phyloP scores from a whole-genome alignment of 2,888 invertebrate genomes.

The Parnassius smintheus region DNA sequence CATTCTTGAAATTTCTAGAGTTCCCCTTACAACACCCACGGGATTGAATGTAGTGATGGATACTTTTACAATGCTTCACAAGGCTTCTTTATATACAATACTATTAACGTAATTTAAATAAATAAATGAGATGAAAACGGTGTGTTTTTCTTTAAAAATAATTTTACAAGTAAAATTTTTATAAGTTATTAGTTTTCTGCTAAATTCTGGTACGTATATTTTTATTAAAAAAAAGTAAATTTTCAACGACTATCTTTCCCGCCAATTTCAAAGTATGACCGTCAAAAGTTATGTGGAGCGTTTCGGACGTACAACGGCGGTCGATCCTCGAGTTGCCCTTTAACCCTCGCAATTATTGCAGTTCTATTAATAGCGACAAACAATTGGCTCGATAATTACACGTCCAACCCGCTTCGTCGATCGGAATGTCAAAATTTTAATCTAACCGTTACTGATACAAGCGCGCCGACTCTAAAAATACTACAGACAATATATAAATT shows the following conservation, averaged over 20 bases:
- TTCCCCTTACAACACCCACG: too few species aligned
- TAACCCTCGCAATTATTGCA: constrained; percentile 56
- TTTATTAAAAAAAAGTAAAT: too few species aligned
- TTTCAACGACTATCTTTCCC: constrained; percentile 36
- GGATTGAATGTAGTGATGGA: too few species aligned
- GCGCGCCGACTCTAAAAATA: neutral
- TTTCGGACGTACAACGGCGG: constrained; percentile 41
- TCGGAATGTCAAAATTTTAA: constrained; percentile 36
- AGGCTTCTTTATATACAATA: too few species aligned
- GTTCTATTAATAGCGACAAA: constrained; percentile 62
- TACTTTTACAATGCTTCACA: too few species aligned
- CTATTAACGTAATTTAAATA: too few species aligned
- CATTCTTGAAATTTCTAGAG: too few species aligned
- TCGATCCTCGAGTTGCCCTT: constrained; percentile 67
- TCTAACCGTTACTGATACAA: constrained; percentile 1
- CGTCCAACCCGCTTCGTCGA: constrained; percentile 42
- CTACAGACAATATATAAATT: neutral
- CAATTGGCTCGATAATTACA: constrained; percentile 65
- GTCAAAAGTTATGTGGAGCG: constrained; percentile 48
- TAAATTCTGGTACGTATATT: too few species aligned
- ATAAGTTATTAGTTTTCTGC: too few species aligned
- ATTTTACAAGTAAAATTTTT: too few species aligned
- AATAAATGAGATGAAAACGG: too few species aligned
- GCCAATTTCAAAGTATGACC: constrained; percentile 41
- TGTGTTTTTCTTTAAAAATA: too few species aligned